phyloP scores from a whole-genome alignment of 2,888 invertebrate genomes.

The Apeira syringaria region DNA sequence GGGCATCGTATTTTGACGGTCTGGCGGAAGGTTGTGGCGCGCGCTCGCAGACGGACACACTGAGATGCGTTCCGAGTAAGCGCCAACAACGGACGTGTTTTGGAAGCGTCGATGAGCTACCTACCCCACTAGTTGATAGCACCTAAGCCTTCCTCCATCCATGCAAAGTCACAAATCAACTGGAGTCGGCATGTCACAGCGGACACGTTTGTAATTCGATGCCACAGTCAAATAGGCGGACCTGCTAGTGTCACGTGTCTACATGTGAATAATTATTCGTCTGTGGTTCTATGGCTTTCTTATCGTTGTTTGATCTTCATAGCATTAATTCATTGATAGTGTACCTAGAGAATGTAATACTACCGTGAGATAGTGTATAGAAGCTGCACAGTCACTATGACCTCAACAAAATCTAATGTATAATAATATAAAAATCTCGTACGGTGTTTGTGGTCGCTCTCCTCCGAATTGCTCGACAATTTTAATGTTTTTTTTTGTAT shows the following conservation, averaged over 20 bases:
- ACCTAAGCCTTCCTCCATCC: slow-evolving; percentile 22
- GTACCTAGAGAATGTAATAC: too few species aligned
- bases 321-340: too few species aligned
- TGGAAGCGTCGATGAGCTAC: slow-evolving; percentile 53
- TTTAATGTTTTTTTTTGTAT: too few species aligned
- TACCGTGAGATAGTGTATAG: too few species aligned
- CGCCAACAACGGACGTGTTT: slow-evolving; percentile 59
- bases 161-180: slow-evolving; percentile 16
- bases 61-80: slow-evolving; percentile 56
- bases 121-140: slow-evolving; percentile 58
- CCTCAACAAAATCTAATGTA: too few species aligned
- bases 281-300: slow-evolving; percentile 1
- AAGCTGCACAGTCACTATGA: too few species aligned
- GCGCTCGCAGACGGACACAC: slow-evolving; percentile 61
- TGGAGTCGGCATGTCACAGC: slow-evolving; percentile 25
- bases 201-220: slow-evolving; percentile 26
- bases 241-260: slow-evolving; percentile 10
- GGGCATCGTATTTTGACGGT: slow-evolving; percentile 56
- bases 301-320: neutral
- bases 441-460: too few species aligned
- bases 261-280: slow-evolving; percentile 1
- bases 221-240: slow-evolving; percentile 8
- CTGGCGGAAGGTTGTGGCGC: slow-evolving; percentile 45
- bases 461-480: too few species aligned
- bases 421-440: too few species aligned